These are phyloP conservation scores for Tetramorium bicarinatum DNA, from an alignment of 2,888 invertebrate species.

Conservation along the genomic window DNA sequence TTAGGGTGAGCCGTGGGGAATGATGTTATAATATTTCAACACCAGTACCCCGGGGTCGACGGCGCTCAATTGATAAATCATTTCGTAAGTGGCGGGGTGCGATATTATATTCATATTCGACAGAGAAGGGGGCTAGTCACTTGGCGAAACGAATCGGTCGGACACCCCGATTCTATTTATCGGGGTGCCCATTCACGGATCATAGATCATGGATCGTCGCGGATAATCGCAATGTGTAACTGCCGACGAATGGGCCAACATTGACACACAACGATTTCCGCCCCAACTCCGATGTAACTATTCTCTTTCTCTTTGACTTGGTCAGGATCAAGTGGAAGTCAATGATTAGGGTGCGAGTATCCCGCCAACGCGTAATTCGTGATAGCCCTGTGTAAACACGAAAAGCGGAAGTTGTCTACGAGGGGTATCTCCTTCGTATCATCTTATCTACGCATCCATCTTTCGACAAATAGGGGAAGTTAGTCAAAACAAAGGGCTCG, in stretches of 20 bases:
- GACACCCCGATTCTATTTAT: constrained; percentile 71
- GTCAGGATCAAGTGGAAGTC: constrained; percentile 57
- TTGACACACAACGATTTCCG: constrained; percentile 68
- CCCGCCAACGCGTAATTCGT: constrained; percentile 34
- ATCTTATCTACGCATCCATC: constrained; percentile 36
- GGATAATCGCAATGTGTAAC: constrained; percentile 70
- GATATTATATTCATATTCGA: constrained; percentile 77
- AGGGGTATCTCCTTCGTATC: constrained; percentile 16
- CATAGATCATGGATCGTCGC: constrained; percentile 71
- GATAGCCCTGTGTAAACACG: constrained; percentile 46
- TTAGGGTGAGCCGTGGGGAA: constrained; percentile 82
- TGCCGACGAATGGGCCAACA: constrained; percentile 69
- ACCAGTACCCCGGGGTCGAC: constrained; percentile 82
- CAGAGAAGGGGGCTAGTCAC: constrained; percentile 55
- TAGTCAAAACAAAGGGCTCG: not conserved
- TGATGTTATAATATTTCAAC: constrained; percentile 86
- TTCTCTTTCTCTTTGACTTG: constrained; percentile 9
- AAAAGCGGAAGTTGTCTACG: constrained; percentile 35
- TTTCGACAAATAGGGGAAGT: constrained; percentile 34
- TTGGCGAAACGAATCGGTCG: constrained; percentile 53
- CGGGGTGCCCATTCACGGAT: constrained; percentile 74
- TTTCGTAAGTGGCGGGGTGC: constrained; percentile 81
- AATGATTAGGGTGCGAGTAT: constrained; percentile 50
- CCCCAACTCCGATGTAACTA: constrained; percentile 44
- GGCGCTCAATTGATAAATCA: constrained; percentile 84